phyloP scores from a whole-genome alignment of 2,888 invertebrate genomes.

The Leptopilina myrica region DNA sequence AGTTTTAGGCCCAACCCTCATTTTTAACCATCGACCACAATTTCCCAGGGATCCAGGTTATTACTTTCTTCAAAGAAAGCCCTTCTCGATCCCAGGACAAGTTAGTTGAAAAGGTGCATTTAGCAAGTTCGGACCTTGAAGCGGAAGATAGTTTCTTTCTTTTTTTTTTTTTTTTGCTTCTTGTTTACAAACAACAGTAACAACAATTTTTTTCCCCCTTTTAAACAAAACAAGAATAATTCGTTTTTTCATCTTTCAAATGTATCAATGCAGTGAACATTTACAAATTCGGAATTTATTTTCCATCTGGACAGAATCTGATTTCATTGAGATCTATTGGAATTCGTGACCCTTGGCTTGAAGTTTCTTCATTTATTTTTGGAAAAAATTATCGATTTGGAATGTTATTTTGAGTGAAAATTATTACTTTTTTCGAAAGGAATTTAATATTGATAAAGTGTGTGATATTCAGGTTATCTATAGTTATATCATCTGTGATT shows the following conservation, averaged over 20 bases:
- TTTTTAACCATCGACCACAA: not conserved
- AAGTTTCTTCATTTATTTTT: not conserved
- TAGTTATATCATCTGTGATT: conserved; percentile 2
- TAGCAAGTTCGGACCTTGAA: not conserved
- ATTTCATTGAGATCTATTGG: not conserved
- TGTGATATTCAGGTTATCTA: too few relatives aligned
- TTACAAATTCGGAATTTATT: not conserved
- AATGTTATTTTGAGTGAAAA: not conserved
- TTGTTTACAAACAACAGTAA: not conserved
- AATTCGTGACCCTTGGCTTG: conserved; percentile 18
- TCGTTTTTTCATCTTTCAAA: not conserved
- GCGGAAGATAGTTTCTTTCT: not conserved
- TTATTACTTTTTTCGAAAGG: not conserved
- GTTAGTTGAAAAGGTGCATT: conserved; percentile 20
- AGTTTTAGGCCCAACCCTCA: not conserved
- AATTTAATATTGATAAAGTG: not conserved
- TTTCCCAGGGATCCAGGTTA: conserved; percentile 15
- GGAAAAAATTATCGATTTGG: not conserved
- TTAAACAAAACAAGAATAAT: too few relatives aligned
- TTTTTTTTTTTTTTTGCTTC: not conserved
- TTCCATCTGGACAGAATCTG: not conserved
- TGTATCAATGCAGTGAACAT: conserved; percentile 6
- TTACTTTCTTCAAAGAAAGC: conserved; percentile 28
- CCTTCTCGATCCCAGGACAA: conserved; percentile 23
- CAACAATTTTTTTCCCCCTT: not conserved